Evolutionary conservation across 2,113 vertebrate species (phyloP), one percentile per base, ranked within the genome.

Genomic region (Symphodus melops): DNA sequence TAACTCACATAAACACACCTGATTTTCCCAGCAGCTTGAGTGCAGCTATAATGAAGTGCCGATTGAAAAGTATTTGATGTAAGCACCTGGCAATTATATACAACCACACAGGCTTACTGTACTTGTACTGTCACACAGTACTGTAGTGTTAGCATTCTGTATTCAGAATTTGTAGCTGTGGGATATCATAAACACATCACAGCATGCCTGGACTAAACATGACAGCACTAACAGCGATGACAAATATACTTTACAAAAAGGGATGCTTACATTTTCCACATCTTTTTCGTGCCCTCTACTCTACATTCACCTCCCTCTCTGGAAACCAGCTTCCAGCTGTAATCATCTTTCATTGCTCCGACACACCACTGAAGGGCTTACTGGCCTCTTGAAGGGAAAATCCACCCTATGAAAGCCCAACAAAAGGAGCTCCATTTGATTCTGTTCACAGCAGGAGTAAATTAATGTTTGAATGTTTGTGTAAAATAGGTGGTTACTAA

Each of bases 51-150:
- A 79, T 69, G 69, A 84, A 71, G 86, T 87, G 84, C 64, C 59
- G 82, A 82, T 71, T 89, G 78, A 89, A 80, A 76, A 77, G 68
- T 53, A 75, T 83, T 83, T 89, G 72, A 79, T 87, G 76, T 74
- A 37, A 77, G 79, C 77, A 77, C 61, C 81, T 49, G 69, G 62
- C 68, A 86, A 83, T 89, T 88, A 87, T 70, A 48, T 52, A 37
- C 68, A 64, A 74, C 81, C 72, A 65, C 33, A 53, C 7, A 66
- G 63, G 20, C 56, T 59, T 48, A 63, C 67, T 68, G 63, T 75
- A 70, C 59, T 44, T 72, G 72, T 49, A 68, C 23, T 6, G 23
- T 20, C 2, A 1, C n/a, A 14, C 46, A 19, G 46, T n/a, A 3
- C 48, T 5, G 5, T 41, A 56, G 65, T 55, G 16, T 55, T 77